Conservation (phyloP, 2,888 invertebrate species). For the Troides aeacus region DNA sequence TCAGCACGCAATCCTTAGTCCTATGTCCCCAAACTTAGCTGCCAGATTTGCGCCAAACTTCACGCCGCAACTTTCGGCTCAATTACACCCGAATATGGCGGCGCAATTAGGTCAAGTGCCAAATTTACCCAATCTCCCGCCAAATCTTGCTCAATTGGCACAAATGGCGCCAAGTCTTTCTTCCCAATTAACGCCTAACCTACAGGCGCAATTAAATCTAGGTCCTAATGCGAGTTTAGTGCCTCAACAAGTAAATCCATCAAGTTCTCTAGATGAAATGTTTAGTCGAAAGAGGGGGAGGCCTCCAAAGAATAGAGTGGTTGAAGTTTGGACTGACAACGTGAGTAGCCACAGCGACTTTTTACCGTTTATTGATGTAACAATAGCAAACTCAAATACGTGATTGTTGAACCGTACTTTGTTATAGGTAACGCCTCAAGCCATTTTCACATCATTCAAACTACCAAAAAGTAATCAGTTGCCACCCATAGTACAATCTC, state of each 20-base stretch:
- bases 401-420: conserved; percentile 15
- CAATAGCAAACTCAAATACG: conserved; percentile 5
- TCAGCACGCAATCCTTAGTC: conserved; percentile 87
- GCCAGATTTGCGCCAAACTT: conserved; percentile 80
- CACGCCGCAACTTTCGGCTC: conserved; percentile 70
- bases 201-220: conserved; percentile 68
- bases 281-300: conserved; percentile 95
- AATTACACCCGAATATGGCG: conserved; percentile 74
- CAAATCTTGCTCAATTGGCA: conserved; percentile 70
- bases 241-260: conserved; percentile 70
- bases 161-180: conserved; percentile 72
- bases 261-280: conserved; percentile 92
- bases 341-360: conserved; percentile 65
- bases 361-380: background rate
- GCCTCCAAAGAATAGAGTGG: conserved; percentile 97
- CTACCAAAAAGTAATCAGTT: conserved; percentile 85
- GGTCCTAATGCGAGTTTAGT: conserved; percentile 62
- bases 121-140: conserved; percentile 62
- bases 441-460: conserved; percentile 96
- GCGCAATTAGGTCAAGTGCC: conserved; percentile 73
- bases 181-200: conserved; percentile 66
- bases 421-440: conserved; percentile 86
- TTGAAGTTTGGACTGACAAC: conserved; percentile 93
- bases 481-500: conserved; percentile 63
- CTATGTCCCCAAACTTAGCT: conserved; percentile 80